Base-by-base conservation (phyloP, 92 coral and sea anemone genomes). In the Umimayanthus kanabou region DNA sequence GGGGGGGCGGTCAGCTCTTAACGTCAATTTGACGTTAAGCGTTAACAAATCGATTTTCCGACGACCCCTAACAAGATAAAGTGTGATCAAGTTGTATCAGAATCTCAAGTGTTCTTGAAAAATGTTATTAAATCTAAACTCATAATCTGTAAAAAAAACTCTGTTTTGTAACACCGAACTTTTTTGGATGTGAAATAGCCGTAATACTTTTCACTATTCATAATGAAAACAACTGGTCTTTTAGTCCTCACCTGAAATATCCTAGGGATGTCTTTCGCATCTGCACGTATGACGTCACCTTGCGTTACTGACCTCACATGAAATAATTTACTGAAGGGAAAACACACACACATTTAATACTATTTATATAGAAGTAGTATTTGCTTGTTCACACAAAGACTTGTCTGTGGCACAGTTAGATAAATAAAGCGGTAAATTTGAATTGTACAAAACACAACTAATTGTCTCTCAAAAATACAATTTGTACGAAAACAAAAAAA, bases 281-380 rank as follows among this genome's bases (percentile, higher is more conserved):
- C 99, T 30, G 99, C 99, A 45, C 99, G 98, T 81, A 97, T 95
- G 65, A 97, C 99, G 90, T 97, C 99, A 75, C 98, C 99, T 89
- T 97, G 99, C 22, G 99, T 95, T 72, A 97, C 99, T 55, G 99
- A 93, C 85, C 99, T 93, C 89, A 96, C 99, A 77, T 95, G 98
- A 90, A 90, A 97, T 90, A 97, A 96, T 94, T 97, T 97, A 93
- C 99, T 97, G 89, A 9, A 89, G 58, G 89, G 85, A 64, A 49
- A 33, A 11, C 6, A 47, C 20, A 26, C 29, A 78, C 3, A 20
- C 16, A 53, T 53, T 2, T 13, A 1, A 11, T 2, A 13, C 13
- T 11, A 53, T 53, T 13, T 1, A 53, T 11, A 53, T 14, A 11
- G 18, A 53, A 53, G 1, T 25, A 22, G 33, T 11, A 43, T 2